Percentiles rank a stretch among this genome's conserved stretches.
Conservation (phyloP, 2,888 invertebrate species). For the Drosophila kuntzei region DNA sequence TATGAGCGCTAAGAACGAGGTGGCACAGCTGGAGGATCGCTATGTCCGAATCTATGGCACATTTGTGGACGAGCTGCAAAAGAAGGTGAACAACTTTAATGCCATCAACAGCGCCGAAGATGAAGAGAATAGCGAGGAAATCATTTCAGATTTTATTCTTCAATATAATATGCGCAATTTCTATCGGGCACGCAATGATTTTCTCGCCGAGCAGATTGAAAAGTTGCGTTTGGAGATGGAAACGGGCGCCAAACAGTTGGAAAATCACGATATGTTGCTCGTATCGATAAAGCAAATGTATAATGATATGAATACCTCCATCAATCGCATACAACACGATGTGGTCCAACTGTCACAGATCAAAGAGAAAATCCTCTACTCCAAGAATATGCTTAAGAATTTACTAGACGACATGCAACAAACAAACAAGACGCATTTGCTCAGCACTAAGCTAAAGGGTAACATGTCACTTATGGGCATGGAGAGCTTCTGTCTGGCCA, state of each 20-base stretch:
- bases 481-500: slow-evolving; percentile 72
- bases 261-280: slow-evolving; percentile 81
- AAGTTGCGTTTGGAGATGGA: slow-evolving; percentile 72
- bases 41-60: slow-evolving; percentile 72
- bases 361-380: slow-evolving; percentile 84
- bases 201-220: slow-evolving; percentile 79
- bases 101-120: slow-evolving; percentile 62
- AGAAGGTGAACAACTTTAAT: slow-evolving; percentile 79
- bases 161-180: slow-evolving; percentile 81
- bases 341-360: slow-evolving; percentile 82
- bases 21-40: slow-evolving; percentile 66
- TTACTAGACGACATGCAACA: slow-evolving; percentile 75
- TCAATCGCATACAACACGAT: slow-evolving; percentile 83
- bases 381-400: slow-evolving; percentile 80
- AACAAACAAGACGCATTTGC: slow-evolving; percentile 72
- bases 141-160: slow-evolving; percentile 82
- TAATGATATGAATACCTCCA: slow-evolving; percentile 74
- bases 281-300: slow-evolving; percentile 83
- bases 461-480: slow-evolving; percentile 64
- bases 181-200: slow-evolving; percentile 78
- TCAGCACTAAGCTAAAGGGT: slow-evolving; percentile 74
- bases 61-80: slow-evolving; percentile 79
- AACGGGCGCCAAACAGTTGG: slow-evolving; percentile 68
- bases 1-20: slow-evolving; percentile 71
- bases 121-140: slow-evolving; percentile 70